Percentiles rank a stretch among this genome's conserved stretches.
Evolutionary conservation across 2,797 vertebrate genomes (phyloP).

Genomic region (Crenuchus spilurus): DNA sequence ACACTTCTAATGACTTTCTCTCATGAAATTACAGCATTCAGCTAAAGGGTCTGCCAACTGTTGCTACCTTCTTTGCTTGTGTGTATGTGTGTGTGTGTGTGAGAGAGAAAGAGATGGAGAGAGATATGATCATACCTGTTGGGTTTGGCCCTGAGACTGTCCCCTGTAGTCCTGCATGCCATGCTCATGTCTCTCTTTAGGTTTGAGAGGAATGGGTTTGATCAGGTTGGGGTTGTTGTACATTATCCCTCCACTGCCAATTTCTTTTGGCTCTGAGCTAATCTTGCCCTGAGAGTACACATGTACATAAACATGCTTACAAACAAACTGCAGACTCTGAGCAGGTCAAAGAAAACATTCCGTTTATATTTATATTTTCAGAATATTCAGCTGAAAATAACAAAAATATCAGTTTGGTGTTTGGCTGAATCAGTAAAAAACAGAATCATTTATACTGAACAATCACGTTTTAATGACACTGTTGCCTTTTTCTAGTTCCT

Average conservation of each 20-base stretch:
- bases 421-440: too few relatives aligned
- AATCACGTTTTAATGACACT: too few relatives aligned
- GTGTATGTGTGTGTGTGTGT: not conserved
- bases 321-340: constrained; percentile 3
- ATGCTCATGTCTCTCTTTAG: constrained; percentile 45
- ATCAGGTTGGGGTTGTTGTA: constrained; percentile 90
- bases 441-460: too few relatives aligned
- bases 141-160: constrained; percentile 15
- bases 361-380: too few relatives aligned
- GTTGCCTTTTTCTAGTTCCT: too few relatives aligned
- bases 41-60: too few relatives aligned
- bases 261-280: constrained; percentile 91
- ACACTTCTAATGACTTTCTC: too few relatives aligned
- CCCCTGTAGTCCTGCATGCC: not conserved
- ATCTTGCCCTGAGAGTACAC: constrained; percentile 78
- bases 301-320: not conserved
- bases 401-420: too few relatives aligned
- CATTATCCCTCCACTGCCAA: constrained; percentile 86
- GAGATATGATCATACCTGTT: constrained; percentile 9
- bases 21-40: too few relatives aligned
- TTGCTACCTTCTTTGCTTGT: too few relatives aligned
- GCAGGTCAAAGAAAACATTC: not conserved
- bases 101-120: not conserved
- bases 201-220: constrained; percentile 95
- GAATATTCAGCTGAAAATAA: too few relatives aligned